Evolutionary conservation across 2,888 invertebrate species (phyloP).

Genomic region (Bombyx huttoni): DNA sequence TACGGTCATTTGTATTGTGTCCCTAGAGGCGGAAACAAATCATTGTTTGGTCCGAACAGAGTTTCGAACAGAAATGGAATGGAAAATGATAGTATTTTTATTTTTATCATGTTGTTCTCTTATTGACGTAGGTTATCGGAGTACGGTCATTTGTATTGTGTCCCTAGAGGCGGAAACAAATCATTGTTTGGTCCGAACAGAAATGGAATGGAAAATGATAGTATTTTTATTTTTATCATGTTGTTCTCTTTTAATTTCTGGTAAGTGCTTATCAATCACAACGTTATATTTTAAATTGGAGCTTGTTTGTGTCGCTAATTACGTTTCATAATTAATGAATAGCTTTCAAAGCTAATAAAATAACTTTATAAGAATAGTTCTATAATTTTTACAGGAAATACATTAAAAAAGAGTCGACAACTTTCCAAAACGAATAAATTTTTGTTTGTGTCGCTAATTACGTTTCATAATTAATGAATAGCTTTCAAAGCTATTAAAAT

Average conservation of each 20-base stretch:
- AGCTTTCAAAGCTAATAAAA: not conserved
- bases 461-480: not conserved
- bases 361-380: not conserved
- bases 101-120: constrained; percentile 24
- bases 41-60: constrained; percentile 22
- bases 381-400: constrained; percentile 16
- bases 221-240: constrained; percentile 27
- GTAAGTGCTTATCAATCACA: constrained; percentile 19
- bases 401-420: constrained; percentile 11
- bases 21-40: constrained; percentile 49
- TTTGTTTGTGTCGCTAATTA: not conserved
- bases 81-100: constrained; percentile 30
- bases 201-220: constrained; percentile 42
- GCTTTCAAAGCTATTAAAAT: not conserved
- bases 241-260: constrained; percentile 23
- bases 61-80: constrained; percentile 35
- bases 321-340: not conserved
- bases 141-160: constrained; percentile 52
- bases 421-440: constrained; percentile 20
- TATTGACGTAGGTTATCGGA: constrained; percentile 41
- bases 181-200: constrained; percentile 20
- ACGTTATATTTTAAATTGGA: not conserved
- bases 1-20: constrained; percentile 54
- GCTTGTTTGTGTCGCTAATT: not conserved
- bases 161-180: constrained; percentile 51